These are phyloP conservation scores for Eretmochelys imbricata DNA, from an alignment of 2,113 vertebrate species.

Conservation along the genomic window DNA sequence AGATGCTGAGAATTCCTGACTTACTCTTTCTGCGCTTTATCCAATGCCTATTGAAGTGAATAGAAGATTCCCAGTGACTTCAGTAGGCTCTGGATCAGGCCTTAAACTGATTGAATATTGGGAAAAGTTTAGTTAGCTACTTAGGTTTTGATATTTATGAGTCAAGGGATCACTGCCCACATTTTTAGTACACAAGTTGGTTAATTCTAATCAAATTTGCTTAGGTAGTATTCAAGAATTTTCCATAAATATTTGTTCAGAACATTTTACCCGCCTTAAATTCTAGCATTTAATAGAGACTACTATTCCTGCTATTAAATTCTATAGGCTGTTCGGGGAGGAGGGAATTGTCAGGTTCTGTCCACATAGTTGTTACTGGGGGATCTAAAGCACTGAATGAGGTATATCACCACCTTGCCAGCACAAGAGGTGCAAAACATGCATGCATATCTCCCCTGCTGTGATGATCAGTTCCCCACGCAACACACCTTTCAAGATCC, in stretches of 20 bases:
- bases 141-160: not conserved
- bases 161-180: not conserved
- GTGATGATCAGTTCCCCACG: not conserved
- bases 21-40: not conserved
- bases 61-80: constrained; percentile 5
- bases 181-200: not conserved
- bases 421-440: not conserved
- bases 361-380: not conserved
- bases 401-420: not conserved
- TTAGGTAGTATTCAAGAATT: not conserved
- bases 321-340: not conserved
- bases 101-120: not conserved
- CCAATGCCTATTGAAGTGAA: not conserved
- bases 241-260: not conserved
- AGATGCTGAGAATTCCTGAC: not conserved
- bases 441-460: not conserved
- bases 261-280: not conserved
- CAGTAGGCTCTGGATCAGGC: not conserved
- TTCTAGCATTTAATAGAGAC: constrained; percentile 28
- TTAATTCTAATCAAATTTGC: not conserved
- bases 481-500: not conserved
- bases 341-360: not conserved
- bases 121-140: not conserved
- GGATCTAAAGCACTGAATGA: not conserved
- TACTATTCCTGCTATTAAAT: not conserved